Percentiles rank a stretch among this genome's conserved stretches.
Conservation (phyloP, 2,113 vertebrate species). For the Piprites chloris region DNA sequence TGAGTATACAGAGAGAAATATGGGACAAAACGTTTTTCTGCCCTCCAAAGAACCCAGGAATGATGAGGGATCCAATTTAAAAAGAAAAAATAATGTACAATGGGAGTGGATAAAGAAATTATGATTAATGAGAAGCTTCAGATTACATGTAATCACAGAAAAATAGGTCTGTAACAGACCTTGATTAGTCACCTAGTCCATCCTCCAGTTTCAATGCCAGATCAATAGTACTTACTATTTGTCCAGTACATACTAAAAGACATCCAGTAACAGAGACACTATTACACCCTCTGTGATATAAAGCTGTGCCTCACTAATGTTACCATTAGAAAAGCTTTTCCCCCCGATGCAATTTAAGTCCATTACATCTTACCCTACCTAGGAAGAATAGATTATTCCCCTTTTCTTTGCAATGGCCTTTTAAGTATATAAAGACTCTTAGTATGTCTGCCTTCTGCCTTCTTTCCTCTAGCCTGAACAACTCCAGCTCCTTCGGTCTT, state of each 20-base stretch:
- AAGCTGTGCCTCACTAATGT: conserved; percentile 31
- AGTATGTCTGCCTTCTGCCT: not conserved
- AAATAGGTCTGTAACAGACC: not conserved
- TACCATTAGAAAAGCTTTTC: conserved; percentile 32
- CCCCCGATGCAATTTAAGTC: conserved; percentile 21
- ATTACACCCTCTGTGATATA: not conserved
- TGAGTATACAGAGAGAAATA: not conserved
- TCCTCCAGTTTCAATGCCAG: conserved; percentile 2
- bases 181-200: not conserved
- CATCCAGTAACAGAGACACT: not conserved
- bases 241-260: not conserved
- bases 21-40: not conserved
- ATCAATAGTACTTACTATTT: conserved; percentile 42
- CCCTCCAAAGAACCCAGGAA: not conserved
- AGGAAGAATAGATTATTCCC: not conserved
- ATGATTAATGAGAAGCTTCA: not conserved
- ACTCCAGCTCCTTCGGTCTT: not conserved
- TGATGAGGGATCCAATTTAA: not conserved
- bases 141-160: not conserved
- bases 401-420: not conserved
- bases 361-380: conserved; percentile 15
- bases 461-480: not conserved
- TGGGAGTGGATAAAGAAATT: not conserved
- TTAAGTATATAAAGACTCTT: not conserved
- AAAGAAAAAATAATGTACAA: not conserved